A percentile compares a stretch with the other conserved stretches of the same genome.
Evolutionary conservation across 2,113 vertebrate genomes (phyloP).

Genomic region (Planiliza haematocheilus): DNA sequence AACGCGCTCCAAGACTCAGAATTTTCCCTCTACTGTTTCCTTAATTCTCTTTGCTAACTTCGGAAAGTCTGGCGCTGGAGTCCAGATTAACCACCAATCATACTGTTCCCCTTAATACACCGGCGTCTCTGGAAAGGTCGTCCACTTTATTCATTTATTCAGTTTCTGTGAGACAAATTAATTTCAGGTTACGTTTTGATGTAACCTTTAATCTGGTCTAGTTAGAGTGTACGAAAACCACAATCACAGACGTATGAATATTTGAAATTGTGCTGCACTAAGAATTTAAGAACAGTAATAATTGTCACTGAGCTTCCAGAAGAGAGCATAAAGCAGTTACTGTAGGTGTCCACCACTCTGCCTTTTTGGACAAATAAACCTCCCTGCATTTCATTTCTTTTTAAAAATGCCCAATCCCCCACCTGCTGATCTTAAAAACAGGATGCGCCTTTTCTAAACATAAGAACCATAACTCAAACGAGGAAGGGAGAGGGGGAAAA

Average conservation of each 20-base stretch:
- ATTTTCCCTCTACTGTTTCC: neutral
- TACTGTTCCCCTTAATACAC: neutral
- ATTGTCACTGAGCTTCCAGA: neutral
- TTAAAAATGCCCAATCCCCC: neutral
- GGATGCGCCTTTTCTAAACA: neutral
- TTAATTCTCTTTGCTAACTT: neutral
- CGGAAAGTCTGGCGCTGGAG: neutral
- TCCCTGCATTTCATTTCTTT: neutral
- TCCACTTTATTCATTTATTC: neutral
- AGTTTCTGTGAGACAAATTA: neutral
- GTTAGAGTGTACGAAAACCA: neutral
- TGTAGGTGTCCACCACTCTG: neutral
- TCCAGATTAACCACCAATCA: neutral
- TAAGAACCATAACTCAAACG: neutral
- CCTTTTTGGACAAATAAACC: neutral
- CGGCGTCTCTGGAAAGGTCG: neutral
- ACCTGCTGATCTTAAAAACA: slow-evolving; percentile 14
- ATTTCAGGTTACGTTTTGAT: neutral
- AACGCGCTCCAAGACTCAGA: too few relatives aligned
- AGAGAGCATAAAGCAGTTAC: neutral
- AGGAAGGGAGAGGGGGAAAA: too few relatives aligned
- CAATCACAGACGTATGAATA: neutral
- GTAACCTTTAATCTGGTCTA: neutral
- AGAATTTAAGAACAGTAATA: neutral
- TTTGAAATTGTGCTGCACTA: neutral